phyloP scores from a whole-genome alignment of 1,140 invertebrate genomes.

The Trachymyrmex septentrionalis region DNA sequence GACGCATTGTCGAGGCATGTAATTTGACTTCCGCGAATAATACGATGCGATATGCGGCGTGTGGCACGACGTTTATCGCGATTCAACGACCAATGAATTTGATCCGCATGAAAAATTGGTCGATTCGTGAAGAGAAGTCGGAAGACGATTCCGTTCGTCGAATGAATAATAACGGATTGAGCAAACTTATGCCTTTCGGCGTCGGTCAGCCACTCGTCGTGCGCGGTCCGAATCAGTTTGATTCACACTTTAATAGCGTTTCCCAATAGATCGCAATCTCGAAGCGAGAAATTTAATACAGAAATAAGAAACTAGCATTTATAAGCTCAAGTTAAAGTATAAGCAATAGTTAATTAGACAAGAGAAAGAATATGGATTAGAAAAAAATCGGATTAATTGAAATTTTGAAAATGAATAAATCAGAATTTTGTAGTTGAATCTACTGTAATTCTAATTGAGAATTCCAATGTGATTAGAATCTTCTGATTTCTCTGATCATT shows the following conservation, averaged over 20 bases:
- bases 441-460: too few relatives aligned
- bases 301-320: neutral
- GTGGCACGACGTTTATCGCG: neutral
- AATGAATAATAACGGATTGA: conserved; percentile 51
- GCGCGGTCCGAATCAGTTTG: conserved; percentile 20
- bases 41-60: neutral
- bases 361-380: too few relatives aligned
- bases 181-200: conserved; percentile 52
- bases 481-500: too few relatives aligned
- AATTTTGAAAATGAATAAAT: too few relatives aligned
- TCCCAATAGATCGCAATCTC: conserved; percentile 41
- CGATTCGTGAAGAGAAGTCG: conserved; percentile 35
- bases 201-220: neutral
- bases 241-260: conserved; percentile 51
- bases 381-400: too few relatives aligned
- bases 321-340: neutral
- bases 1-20: conserved; percentile 39
- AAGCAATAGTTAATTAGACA: neutral
- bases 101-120: neutral
- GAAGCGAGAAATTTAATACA: neutral
- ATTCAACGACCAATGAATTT: neutral
- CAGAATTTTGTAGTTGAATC: too few relatives aligned
- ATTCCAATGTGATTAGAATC: too few relatives aligned
- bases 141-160: conserved; percentile 26
- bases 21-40: conserved; percentile 33